Evolutionary conservation across 2,113 vertebrate genomes (phyloP).

Genomic region (Dicentrarchus labrax): DNA sequence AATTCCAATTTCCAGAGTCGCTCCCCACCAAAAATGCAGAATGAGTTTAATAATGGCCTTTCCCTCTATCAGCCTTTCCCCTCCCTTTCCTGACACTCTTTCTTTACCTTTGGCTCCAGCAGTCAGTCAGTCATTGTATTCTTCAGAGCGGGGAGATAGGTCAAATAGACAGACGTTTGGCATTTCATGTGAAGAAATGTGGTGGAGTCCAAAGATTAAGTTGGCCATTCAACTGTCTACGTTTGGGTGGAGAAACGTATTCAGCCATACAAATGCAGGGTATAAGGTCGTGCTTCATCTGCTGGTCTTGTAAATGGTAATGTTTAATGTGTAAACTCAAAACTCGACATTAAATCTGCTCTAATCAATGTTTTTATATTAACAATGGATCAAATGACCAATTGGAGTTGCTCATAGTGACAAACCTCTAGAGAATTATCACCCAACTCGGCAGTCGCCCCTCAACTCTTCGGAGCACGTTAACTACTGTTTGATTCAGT

Average conservation of each 20-base stretch:
- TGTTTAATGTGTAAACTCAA: neutral
- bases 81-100: slow-evolving; percentile 40
- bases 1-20: slow-evolving; percentile 73
- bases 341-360: slow-evolving; percentile 27
- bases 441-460: neutral
- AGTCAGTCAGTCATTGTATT: slow-evolving; percentile 68
- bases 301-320: slow-evolving; percentile 26
- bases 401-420: neutral
- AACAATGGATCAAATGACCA: neutral
- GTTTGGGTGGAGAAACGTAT: slow-evolving; percentile 5
- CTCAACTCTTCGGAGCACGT: too few species aligned
- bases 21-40: slow-evolving; percentile 64
- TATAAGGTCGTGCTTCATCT: slow-evolving; percentile 37
- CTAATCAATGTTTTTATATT: neutral
- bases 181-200: slow-evolving; percentile 67
- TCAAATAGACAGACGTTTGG: slow-evolving; percentile 68
- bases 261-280: slow-evolving; percentile 28
- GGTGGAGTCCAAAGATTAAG: slow-evolving; percentile 53
- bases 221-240: slow-evolving; percentile 50
- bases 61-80: slow-evolving; percentile 47
- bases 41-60: slow-evolving; percentile 70
- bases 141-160: slow-evolving; percentile 55
- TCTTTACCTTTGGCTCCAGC: slow-evolving; percentile 56
- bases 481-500: neutral
- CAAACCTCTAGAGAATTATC: neutral